Conservation (phyloP, 2,888 invertebrate species). For the Darwinula stevensoni region DNA sequence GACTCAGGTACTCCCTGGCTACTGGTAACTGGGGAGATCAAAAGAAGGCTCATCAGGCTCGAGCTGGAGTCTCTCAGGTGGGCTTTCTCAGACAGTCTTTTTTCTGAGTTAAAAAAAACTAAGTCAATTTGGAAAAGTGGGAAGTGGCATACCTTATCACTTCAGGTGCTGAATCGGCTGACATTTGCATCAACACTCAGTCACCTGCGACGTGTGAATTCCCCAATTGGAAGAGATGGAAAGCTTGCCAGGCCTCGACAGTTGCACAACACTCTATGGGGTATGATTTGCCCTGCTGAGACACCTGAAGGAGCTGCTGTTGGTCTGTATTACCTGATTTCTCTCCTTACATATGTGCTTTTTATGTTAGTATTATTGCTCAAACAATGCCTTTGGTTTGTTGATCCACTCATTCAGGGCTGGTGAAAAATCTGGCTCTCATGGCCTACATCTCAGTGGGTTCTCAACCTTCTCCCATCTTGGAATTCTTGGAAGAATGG, state of each 20-base stretch:
- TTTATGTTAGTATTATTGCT: constrained; percentile 5
- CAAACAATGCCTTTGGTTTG: background rate
- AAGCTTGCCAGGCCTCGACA: constrained; percentile 96
- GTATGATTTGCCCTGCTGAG: constrained; percentile 98
- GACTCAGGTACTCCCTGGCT: constrained; percentile 83
- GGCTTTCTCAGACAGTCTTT: constrained; percentile 7
- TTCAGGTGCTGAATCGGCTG: constrained; percentile 88
- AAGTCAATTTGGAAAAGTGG: background rate
- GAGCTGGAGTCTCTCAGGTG: constrained; percentile 77
- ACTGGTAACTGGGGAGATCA: constrained; percentile 99
- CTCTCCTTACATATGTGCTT: constrained; percentile 1
- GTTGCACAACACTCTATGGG: constrained; percentile 96
- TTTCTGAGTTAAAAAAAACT: too few species aligned
- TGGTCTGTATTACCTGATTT: constrained; percentile 6
- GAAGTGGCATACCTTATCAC: too few species aligned
- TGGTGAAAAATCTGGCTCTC: constrained; percentile 92
- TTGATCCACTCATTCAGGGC: constrained; percentile 31
- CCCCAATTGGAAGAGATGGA: constrained; percentile 95
- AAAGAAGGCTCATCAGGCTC: constrained; percentile 95
- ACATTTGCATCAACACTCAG: constrained; percentile 97
- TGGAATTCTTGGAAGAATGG: constrained; percentile 99
- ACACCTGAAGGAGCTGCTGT: constrained; percentile 94
- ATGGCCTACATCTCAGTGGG: constrained; percentile 99
- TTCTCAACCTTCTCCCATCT: constrained; percentile 91
- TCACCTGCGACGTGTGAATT: constrained; percentile 89